phyloP scores from a whole-genome alignment of 2,797 vertebrate species.

The Erethizon dorsatum region DNA sequence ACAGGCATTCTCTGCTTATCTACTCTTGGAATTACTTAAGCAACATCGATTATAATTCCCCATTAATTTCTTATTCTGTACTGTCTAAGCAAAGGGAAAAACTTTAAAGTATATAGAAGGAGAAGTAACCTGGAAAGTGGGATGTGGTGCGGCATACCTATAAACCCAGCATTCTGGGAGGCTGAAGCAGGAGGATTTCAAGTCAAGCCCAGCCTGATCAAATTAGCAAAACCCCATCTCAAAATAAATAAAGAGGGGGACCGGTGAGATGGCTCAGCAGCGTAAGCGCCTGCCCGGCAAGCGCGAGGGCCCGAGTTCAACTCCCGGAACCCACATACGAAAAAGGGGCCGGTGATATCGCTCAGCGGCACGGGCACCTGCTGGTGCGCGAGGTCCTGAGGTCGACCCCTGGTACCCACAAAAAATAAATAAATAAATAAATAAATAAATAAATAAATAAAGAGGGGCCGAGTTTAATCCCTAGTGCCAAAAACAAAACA shows the following conservation, averaged over 20 bases:
- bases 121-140: background rate
- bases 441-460: background rate
- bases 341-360: no score
- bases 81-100: background rate
- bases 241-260: background rate
- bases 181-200: background rate
- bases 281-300: no score
- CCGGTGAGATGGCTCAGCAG: no score
- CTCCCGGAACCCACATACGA: no score
- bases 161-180: background rate
- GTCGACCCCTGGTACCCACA: no score
- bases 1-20: background rate
- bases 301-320: no score
- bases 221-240: background rate
- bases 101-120: background rate
- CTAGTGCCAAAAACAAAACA: background rate
- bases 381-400: no score
- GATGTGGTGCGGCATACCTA: background rate
- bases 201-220: background rate
- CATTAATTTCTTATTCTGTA: constrained; percentile 12
- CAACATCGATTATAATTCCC: background rate
- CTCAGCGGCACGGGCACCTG: no score
- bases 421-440: no score
- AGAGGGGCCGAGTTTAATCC: background rate
- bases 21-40: background rate